phyloP scores from a whole-genome alignment of 2,113 vertebrate genomes.

The Chlamydotis undulata region DNA sequence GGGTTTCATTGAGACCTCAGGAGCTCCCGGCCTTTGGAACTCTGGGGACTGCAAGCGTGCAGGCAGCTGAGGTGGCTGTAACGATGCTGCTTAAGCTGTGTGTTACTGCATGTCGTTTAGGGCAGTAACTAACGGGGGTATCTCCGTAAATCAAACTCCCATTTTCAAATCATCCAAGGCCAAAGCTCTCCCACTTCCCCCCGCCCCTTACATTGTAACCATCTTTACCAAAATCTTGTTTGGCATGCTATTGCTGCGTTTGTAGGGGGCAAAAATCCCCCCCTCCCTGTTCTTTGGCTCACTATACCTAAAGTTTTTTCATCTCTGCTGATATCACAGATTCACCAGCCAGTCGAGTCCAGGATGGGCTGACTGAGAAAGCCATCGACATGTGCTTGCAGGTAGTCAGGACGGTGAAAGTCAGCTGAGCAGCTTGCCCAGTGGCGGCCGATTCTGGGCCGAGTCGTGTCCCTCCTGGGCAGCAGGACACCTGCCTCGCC shows the following conservation, averaged over 20 bases:
- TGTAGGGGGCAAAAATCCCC: background rate
- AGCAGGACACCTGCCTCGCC: background rate
- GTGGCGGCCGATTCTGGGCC: background rate
- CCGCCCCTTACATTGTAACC: background rate
- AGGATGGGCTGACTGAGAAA: background rate
- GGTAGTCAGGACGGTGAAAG: background rate
- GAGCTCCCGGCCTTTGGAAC: background rate
- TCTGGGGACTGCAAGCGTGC: background rate
- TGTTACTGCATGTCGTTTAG: background rate
- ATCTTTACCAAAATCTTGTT: background rate
- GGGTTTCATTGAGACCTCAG: background rate
- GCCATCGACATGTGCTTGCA: background rate
- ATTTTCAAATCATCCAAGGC: background rate
- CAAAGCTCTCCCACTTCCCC: background rate
- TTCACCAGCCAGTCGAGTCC: background rate
- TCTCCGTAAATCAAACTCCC: background rate
- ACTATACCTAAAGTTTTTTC: background rate
- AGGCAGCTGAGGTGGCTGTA: background rate
- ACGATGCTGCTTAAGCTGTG: background rate
- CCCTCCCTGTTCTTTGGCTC: background rate
- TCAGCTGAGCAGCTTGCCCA: background rate
- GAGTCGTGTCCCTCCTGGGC: fast-evolving
- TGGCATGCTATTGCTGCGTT: too few species aligned
- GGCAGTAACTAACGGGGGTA: background rate
- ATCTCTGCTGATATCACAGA: background rate